Evolutionary conservation across 2,113 vertebrate genomes (phyloP).

Genomic region (Myotis brandtii): DNA sequence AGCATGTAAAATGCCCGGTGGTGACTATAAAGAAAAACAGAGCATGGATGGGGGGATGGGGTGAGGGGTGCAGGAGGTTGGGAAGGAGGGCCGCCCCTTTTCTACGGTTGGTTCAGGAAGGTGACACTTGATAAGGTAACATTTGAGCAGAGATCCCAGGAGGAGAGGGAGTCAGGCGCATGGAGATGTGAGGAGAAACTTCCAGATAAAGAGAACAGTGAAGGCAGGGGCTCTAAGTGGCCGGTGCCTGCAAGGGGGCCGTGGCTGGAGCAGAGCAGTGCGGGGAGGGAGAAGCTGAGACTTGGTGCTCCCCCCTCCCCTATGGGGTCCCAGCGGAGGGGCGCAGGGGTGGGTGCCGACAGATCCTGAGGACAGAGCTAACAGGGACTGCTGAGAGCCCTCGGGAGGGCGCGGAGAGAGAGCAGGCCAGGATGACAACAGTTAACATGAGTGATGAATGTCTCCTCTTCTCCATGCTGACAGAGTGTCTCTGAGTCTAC

Average conservation of each 20-base stretch:
- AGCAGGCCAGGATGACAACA: neutral
- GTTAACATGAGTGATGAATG: neutral
- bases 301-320: neutral
- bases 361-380: neutral
- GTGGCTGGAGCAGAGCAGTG: neutral
- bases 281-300: neutral
- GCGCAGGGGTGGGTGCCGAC: too few relatives aligned
- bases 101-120: neutral
- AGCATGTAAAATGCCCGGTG: neutral
- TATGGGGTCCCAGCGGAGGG: neutral
- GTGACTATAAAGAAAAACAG: neutral
- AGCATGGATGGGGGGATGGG: too few relatives aligned
- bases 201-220: neutral
- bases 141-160: neutral
- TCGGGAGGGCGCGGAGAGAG: accelerated
- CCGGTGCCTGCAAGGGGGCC: accelerated
- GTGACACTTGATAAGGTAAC: neutral
- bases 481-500: neutral
- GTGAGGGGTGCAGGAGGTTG: accelerated
- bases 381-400: neutral
- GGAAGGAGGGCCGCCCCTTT: neutral
- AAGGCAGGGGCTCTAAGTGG: neutral
- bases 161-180: too few relatives aligned
- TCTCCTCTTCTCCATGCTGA: neutral
- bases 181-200: neutral